phyloP scores from a whole-genome alignment of 2,888 invertebrate species.

The Perithous albicinctus region DNA sequence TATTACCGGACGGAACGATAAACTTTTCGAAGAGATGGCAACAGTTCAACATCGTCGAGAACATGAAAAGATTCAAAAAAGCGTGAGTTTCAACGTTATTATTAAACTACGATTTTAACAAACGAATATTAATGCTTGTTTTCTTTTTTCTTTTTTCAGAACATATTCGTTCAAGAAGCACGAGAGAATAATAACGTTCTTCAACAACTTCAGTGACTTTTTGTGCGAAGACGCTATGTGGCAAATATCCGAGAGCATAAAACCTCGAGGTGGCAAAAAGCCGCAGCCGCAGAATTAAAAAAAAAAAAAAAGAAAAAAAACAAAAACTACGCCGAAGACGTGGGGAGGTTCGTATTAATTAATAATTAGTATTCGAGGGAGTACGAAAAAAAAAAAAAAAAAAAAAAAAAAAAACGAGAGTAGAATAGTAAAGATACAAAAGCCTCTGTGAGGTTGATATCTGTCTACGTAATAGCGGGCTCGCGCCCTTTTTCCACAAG shows the following conservation, averaged over 20 bases:
- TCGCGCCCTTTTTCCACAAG: conserved; percentile 12
- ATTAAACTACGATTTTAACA: not conserved
- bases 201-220: conserved; percentile 98
- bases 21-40: conserved; percentile 99
- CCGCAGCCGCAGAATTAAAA: conserved; percentile 82
- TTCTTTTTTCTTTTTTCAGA: conserved; percentile 86
- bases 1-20: conserved; percentile 93
- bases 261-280: conserved; percentile 92
- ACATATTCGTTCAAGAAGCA: conserved; percentile 97
- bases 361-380: conserved; percentile 41
- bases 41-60: conserved; percentile 98
- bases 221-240: conserved; percentile 99
- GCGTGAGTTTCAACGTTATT: conserved; percentile 88
- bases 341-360: conserved; percentile 32
- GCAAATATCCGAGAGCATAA: conserved; percentile 98
- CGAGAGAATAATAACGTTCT: conserved; percentile 97
- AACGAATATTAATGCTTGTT: conserved; percentile 32
- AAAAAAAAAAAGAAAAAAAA: no score
- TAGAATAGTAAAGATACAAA: conserved; percentile 33
- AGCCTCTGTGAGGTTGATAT: conserved; percentile 65
- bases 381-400: conserved; percentile 39
- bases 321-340: conserved; percentile 14
- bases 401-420: conserved; percentile 34
- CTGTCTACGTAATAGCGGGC: conserved; percentile 18
- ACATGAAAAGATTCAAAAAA: conserved; percentile 98